Percentiles rank a stretch among this genome's conserved stretches.
These are phyloP conservation scores for Drosophila sulfurigaster DNA, from an alignment of 1,140 invertebrate species.

Conservation along the genomic window DNA sequence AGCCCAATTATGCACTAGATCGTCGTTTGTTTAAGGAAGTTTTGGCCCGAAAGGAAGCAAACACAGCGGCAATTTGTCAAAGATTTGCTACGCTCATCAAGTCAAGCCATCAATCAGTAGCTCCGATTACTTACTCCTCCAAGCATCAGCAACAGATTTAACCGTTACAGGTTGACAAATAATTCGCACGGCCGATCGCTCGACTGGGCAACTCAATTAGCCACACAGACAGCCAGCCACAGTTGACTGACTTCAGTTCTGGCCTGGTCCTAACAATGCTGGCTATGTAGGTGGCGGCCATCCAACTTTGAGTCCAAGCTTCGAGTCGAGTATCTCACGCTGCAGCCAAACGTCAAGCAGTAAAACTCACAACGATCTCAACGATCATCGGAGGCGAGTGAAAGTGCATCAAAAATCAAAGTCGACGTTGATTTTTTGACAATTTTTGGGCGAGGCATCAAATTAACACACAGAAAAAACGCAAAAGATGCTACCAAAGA, in stretches of 20 bases:
- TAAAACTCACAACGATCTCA: slow-evolving; percentile 6
- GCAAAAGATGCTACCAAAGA: slow-evolving; percentile 71
- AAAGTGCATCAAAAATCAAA: slow-evolving; percentile 81
- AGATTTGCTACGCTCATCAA: slow-evolving; percentile 66
- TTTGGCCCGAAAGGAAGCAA: slow-evolving; percentile 44
- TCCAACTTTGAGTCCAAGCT: slow-evolving; percentile 32
- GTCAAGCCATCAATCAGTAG: slow-evolving; percentile 67
- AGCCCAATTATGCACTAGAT: slow-evolving; percentile 40
- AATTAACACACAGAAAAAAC: slow-evolving; percentile 75
- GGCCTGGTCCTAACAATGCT: slow-evolving; percentile 20
- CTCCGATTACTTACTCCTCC: slow-evolving; percentile 58
- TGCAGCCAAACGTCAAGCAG: slow-evolving; percentile 49
- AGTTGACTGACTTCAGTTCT: slow-evolving; percentile 66
- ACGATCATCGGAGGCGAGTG: slow-evolving; percentile 53
- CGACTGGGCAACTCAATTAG: slow-evolving; percentile 76
- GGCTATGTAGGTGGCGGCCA: slow-evolving; percentile 71
- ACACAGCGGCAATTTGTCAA: slow-evolving; percentile 70
- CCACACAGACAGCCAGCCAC: slow-evolving; percentile 59
- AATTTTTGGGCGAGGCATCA: slow-evolving; percentile 73
- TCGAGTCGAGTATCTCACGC: slow-evolving; percentile 74
- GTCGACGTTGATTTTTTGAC: slow-evolving; percentile 68
- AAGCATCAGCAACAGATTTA: slow-evolving; percentile 61
- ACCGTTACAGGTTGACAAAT: slow-evolving; percentile 79
- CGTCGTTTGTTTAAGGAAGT: slow-evolving; percentile 71
- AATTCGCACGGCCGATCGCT: slow-evolving; percentile 76